Conservation (phyloP, 2,888 invertebrate genomes). For the Drosophila kanekoi region DNA sequence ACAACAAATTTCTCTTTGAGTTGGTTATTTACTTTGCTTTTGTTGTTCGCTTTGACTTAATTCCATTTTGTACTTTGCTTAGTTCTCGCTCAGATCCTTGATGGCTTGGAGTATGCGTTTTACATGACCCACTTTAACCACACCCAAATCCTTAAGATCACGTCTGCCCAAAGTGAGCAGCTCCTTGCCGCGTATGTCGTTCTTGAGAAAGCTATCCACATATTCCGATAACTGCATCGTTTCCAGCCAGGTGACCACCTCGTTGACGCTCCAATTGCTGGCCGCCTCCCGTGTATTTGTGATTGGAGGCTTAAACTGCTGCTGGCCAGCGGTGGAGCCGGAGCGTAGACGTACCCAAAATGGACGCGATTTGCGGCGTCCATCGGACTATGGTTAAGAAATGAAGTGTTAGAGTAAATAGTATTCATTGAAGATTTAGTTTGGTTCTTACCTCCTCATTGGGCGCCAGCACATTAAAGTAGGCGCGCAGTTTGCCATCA, state of each 20-base stretch:
- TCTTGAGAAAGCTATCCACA: conserved; percentile 94
- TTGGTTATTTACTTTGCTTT: background rate
- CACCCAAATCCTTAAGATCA: conserved; percentile 95
- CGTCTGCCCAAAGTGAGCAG: conserved; percentile 93
- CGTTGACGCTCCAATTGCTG: conserved; percentile 92
- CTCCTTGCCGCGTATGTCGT: conserved; percentile 96
- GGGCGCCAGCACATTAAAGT: conserved; percentile 84
- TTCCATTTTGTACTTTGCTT: conserved; percentile 54
- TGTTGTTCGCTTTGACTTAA: conserved; percentile 42
- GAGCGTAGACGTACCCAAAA: conserved; percentile 89
- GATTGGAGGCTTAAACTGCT: conserved; percentile 76
- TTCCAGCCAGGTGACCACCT: conserved; percentile 96
- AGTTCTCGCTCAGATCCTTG: conserved; percentile 89
- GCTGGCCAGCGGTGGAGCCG: conserved; percentile 81
- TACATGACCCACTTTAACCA: conserved; percentile 97
- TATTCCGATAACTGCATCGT: conserved; percentile 95
- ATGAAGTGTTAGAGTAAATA: background rate
- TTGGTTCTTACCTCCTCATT: conserved; percentile 82
- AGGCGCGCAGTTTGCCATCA: conserved; percentile 84
- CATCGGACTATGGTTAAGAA: conserved; percentile 83
- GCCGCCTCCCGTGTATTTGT: conserved; percentile 86
- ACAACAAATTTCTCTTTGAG: conserved; percentile 42
- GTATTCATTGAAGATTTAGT: background rate
- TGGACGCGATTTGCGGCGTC: conserved; percentile 88
- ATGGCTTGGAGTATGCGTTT: conserved; percentile 97